Evolutionary conservation across 2,113 vertebrate species (phyloP).

Genomic region (Sturnus vulgaris): DNA sequence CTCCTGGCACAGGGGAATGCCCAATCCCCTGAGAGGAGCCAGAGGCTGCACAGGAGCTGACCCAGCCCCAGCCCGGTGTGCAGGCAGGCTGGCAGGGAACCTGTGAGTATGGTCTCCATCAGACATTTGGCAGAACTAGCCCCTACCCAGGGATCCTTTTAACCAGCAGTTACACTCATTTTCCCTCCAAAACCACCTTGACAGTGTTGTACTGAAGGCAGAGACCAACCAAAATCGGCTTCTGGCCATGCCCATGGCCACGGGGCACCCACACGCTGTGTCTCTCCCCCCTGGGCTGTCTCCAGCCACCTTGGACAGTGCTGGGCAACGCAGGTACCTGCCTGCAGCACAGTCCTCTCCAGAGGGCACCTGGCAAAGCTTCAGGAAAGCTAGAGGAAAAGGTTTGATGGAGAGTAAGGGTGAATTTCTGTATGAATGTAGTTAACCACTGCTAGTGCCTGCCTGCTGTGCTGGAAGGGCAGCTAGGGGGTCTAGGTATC

Average conservation of each 20-base stretch:
- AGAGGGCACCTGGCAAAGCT: background rate
- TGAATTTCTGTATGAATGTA: background rate
- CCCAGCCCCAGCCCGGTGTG: rapidly evolving
- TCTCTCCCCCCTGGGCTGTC: background rate
- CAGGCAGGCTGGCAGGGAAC: background rate
- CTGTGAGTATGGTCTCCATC: background rate
- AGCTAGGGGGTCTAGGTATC: background rate
- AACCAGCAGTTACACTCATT: background rate
- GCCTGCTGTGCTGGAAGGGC: background rate
- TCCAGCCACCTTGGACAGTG: background rate
- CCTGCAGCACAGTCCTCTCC: background rate
- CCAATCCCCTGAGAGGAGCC: rapidly evolving
- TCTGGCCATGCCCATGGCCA: background rate
- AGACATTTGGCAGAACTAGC: background rate
- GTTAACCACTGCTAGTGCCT: background rate
- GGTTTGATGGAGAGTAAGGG: background rate
- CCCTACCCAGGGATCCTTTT: background rate
- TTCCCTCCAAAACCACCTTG: background rate
- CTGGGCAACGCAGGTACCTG: background rate
- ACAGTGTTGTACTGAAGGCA: background rate
- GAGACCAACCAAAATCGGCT: background rate
- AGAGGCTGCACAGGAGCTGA: background rate
- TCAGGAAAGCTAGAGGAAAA: background rate
- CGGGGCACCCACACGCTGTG: rapidly evolving
- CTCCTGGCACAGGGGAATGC: background rate